Evolutionary conservation across 2,113 vertebrate species (phyloP).

Genomic region (Lontra canadensis): DNA sequence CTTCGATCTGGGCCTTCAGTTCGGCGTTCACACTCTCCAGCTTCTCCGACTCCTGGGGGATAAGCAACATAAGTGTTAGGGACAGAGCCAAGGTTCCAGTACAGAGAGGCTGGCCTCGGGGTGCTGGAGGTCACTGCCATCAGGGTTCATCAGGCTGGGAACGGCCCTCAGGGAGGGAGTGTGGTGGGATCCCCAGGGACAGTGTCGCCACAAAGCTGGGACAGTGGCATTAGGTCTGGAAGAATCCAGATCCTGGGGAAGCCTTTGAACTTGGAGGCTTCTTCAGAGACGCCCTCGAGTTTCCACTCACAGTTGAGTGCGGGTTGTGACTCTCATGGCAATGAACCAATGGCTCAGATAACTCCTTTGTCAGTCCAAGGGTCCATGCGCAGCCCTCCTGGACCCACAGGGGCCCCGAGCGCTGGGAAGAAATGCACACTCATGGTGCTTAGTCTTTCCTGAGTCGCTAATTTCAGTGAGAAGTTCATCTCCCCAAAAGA

Average conservation of each 20-base stretch:
- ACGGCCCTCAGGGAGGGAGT: not conserved
- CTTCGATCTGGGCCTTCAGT: conserved; percentile 97
- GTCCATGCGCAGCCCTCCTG: not conserved
- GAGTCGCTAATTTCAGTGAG: not conserved
- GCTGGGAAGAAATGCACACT: not conserved
- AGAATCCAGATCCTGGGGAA: not conserved
- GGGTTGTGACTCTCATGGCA: not conserved
- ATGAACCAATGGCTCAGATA: not conserved
- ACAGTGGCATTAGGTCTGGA: not conserved
- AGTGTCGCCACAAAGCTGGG: not conserved
- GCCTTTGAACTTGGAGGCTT: not conserved
- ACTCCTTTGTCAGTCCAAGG: not conserved
- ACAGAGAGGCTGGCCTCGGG: not conserved
- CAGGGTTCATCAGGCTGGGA: not conserved
- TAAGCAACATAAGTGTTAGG: conserved; percentile 21
- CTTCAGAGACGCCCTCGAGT: not conserved
- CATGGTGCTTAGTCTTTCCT: not conserved
- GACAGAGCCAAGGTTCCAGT: not conserved
- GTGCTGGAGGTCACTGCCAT: rapidly evolving
- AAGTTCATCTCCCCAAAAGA: not conserved
- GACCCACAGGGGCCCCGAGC: not conserved
- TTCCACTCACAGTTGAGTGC: not conserved
- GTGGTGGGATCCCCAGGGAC: rapidly evolving
- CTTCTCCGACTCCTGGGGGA: conserved; percentile 95
- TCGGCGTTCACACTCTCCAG: conserved; percentile 95